phyloP scores from a whole-genome alignment of 2,797 vertebrate species.

The Anabacerthia variegaticeps region DNA sequence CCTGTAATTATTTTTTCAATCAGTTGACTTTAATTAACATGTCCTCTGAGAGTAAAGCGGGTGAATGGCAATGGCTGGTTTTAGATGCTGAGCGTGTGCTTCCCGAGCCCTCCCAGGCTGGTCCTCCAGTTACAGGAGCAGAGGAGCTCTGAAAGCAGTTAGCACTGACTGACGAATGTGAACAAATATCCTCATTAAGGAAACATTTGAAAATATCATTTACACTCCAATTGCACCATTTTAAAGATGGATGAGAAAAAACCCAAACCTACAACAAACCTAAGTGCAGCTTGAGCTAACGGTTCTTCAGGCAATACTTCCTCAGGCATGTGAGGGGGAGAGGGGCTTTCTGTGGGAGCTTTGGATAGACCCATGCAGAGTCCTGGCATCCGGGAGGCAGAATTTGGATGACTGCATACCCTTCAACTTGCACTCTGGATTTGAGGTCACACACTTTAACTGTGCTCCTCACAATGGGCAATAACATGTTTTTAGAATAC shows the following conservation, averaged over 20 bases:
- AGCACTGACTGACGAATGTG: not conserved
- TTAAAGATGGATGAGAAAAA: not conserved
- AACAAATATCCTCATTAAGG: not conserved
- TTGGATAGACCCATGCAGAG: not conserved
- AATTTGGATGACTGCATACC: not conserved
- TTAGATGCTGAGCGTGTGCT: not conserved
- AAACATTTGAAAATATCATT: not conserved
- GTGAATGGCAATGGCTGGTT: not conserved
- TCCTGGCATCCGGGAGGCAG: not conserved
- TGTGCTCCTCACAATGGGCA: not conserved
- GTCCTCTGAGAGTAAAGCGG: conserved; percentile 39
- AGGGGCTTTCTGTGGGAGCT: not conserved
- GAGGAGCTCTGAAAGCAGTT: not conserved
- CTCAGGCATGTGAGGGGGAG: not conserved
- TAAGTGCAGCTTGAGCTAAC: not conserved
- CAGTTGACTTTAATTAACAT: conserved; percentile 75
- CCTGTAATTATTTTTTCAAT: conserved; percentile 77
- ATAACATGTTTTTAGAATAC: not conserved
- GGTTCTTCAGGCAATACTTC: not conserved
- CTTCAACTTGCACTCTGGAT: not conserved
- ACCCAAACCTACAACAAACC: not conserved
- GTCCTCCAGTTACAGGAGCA: not conserved
- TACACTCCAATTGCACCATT: not conserved
- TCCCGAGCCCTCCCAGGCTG: not conserved
- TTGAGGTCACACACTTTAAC: not conserved